phyloP scores from a whole-genome alignment of 1,140 invertebrate genomes.

The Laodelphax striatellus region DNA sequence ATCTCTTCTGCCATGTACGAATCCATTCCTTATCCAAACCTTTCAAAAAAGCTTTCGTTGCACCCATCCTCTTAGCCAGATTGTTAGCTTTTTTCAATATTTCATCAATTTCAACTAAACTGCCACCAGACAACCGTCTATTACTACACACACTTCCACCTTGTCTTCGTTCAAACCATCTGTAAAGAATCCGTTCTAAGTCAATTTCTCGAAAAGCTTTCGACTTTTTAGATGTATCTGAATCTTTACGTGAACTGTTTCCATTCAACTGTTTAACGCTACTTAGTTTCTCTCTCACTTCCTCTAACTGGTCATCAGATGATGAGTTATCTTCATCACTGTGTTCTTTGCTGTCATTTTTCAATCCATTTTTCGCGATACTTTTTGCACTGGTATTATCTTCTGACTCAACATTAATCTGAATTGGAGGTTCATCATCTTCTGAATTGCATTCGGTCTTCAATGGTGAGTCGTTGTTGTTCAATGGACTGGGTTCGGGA shows the following conservation, averaged over 20 bases:
- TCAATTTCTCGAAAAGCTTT: conserved; percentile 18
- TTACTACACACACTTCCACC: not conserved
- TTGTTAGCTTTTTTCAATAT: conserved; percentile 18
- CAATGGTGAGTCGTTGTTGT: too few species aligned
- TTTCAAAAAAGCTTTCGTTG: conserved; percentile 5
- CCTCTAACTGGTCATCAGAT: not conserved
- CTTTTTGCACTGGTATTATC: too few species aligned
- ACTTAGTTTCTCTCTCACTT: not conserved
- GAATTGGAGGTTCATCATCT: too few species aligned
- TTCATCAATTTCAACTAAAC: conserved; percentile 1
- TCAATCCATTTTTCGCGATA: not conserved
- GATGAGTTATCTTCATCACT: not conserved
- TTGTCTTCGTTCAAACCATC: conserved; percentile 23
- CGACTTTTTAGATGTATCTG: not conserved
- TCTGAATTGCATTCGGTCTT: too few species aligned
- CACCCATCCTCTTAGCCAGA: conserved; percentile 19
- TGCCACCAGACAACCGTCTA: not conserved
- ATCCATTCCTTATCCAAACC: conserved; percentile 18
- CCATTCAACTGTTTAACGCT: not conserved
- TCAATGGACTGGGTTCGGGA: too few species aligned
- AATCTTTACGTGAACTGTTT: conserved; percentile 5
- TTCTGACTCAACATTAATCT: too few species aligned
- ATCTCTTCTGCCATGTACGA: conserved; percentile 16
- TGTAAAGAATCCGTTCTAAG: conserved; percentile 22
- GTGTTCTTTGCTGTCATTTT: not conserved